Percentiles rank a stretch among this genome's conserved stretches.
phyloP scores from a whole-genome alignment of 1,140 invertebrate species.

The Plodia interpunctella region DNA sequence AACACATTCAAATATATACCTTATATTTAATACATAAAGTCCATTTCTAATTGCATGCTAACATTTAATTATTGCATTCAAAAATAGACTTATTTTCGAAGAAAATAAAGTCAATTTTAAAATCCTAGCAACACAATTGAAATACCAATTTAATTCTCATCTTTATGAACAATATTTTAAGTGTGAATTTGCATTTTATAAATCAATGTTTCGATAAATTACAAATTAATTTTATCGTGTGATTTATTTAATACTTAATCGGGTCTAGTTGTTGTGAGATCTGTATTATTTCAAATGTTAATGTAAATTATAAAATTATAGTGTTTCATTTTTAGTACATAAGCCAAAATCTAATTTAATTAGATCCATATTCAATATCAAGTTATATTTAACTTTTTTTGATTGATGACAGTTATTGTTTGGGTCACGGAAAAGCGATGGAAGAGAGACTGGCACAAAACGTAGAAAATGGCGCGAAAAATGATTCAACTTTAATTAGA shows the following conservation, averaged over 20 bases:
- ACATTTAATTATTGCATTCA: background rate
- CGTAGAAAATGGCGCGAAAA: too few species aligned
- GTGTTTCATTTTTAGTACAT: background rate
- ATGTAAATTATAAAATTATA: background rate
- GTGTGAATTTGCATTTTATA: conserved; percentile 4
- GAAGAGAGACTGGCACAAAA: too few species aligned
- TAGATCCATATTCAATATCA: too few species aligned
- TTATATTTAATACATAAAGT: background rate
- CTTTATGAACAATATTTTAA: conserved; percentile 6
- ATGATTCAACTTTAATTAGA: too few species aligned
- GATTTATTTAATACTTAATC: background rate
- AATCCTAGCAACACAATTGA: background rate
- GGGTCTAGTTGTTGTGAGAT: background rate
- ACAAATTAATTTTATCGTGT: background rate
- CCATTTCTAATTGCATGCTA: background rate
- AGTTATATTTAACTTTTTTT: too few species aligned
- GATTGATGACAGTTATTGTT: too few species aligned
- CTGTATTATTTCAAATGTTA: too few species aligned
- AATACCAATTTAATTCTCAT: background rate
- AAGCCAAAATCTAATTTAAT: too few species aligned
- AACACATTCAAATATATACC: background rate
- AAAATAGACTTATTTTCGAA: background rate
- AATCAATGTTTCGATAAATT: background rate
- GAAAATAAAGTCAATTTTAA: background rate
- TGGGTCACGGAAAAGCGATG: too few species aligned